Evolutionary conservation across 1,140 invertebrate genomes (phyloP), one percentile per base, ranked within the genome.

Genomic region (Coptotermes formosanus): DNA sequence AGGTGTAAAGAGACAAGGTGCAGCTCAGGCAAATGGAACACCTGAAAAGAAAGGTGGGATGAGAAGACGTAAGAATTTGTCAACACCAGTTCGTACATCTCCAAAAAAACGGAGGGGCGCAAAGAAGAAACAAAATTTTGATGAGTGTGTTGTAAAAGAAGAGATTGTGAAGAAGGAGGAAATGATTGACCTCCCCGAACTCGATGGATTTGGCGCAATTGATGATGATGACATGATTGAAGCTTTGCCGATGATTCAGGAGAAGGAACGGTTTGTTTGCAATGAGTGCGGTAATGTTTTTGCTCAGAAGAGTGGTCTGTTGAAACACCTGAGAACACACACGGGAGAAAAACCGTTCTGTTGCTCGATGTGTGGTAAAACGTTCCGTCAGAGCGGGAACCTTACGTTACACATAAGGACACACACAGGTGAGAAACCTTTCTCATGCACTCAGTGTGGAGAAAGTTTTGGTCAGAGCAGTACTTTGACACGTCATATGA

Each of bases 271-370:
- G 25, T 75, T 75, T 75, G 64, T 75, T 75, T 75, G 64, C n/a
- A 75, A 75, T 30, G 64, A 75, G n/a, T 83, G 82, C 32, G 32
- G 38, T 25, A 83, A 44, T n/a, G 45, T 44, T 85, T 85, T 85
- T 32, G 25, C 45, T 32, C 23, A 85, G n/a, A 85, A 64, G 30
- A 55, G 43, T 32, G 48, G 32, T 59, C 52, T 85, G 23, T 38
- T 52, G 44, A 85, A 38, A 23, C 84, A 85, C 32, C 32, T 85
- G 32, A 43, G 84, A 19, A 64, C 55, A 48, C 84, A 85, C 19
- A 85, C 84, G 38, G 84, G 84, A 14, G 84, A 85, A 30, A 85
- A 85, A 38, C 84, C 84, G n/a, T 85, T 55, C 32, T 38, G 32
- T 48, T 85, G 84, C 32, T 55, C 84, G 8, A 38, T 85, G 30